Evolutionary conservation across 2,888 invertebrate genomes (phyloP), one percentile per base, ranked within the genome.

Genomic region (Allygus modestus): DNA sequence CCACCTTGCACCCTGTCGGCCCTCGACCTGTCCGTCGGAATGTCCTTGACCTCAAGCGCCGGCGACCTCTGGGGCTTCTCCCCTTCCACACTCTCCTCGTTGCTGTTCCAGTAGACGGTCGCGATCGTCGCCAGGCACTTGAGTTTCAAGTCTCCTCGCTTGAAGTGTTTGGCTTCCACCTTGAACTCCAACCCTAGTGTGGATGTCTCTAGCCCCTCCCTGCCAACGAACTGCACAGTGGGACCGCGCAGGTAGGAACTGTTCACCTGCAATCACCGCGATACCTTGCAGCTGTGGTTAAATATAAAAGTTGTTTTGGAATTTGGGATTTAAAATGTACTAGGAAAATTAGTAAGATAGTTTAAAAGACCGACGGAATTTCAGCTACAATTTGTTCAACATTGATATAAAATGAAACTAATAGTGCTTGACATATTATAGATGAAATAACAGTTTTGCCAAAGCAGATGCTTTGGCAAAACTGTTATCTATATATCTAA

Each of bases 121-220:
- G 96, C 96, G 91, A 97, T 97, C 88, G 95, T 96, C 85, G 97
- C 97, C 90, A 96, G 93, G 92, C 97, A 97, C 93, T 96, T 97
- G 89, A 97, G 92, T 91, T 97, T 97, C 92, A 97, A 93, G 91
- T 96, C 96, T 89, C 96, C 96, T 89, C 94, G 93, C 90, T 94
- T 94, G 92, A 97, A 97, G 92, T 97, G 96, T 90, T 95, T 94
- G 88, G 93, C 93, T 31, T 94, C 94, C 88, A 96, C 96, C 90
- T 94, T 94, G 91, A 97, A 97, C 91, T 96, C 95, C 86, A 97
- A 93, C 28, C 94, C 95, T 75, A 96, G 91, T 83, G 94, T 94
- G 31, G 96, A 94, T 85, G 95, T 95, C 90, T 96, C 95, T 86
- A 97, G 92, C 20, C 95, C 94, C 89, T 94, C 93, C 77, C 92